Percentiles rank a stretch among this genome's conserved stretches.
These are phyloP conservation scores for Dermatemys mawii DNA, from an alignment of 2,113 vertebrate species.

Conservation along the genomic window DNA sequence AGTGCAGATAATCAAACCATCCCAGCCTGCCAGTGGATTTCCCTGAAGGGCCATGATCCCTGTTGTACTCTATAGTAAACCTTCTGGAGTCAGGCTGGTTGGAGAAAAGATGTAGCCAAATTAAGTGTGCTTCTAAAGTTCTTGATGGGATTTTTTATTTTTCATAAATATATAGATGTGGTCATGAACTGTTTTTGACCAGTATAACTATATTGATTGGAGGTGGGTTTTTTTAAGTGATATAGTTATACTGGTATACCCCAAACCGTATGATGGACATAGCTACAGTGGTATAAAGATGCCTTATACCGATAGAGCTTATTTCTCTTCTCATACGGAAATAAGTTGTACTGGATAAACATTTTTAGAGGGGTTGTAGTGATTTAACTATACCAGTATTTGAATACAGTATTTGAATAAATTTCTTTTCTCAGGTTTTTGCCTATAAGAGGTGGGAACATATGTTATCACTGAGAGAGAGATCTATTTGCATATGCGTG, in stretches of 20 bases:
- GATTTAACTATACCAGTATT: background rate
- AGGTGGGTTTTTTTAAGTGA: background rate
- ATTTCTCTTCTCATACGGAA: background rate
- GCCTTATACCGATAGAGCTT: background rate
- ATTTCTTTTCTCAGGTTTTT: background rate
- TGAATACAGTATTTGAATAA: background rate
- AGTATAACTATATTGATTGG: background rate
- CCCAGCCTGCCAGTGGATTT: too few relatives aligned
- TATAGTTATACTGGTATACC: background rate
- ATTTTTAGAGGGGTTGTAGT: background rate
- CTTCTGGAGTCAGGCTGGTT: background rate
- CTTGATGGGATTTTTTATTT: background rate
- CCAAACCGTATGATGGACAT: background rate
- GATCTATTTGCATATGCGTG: background rate
- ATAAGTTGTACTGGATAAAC: background rate
- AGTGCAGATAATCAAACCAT: too few relatives aligned
- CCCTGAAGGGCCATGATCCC: too few relatives aligned
- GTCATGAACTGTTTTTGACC: background rate
- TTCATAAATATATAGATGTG: background rate
- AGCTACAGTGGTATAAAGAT: background rate
- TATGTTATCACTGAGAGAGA: background rate
- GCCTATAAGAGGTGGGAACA: background rate
- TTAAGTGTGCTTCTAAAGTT: background rate
- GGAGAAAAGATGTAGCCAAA: background rate
- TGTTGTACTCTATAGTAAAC: background rate